phyloP scores from a whole-genome alignment of 1,140 invertebrate species.

The Pseudomyrmex cubaensis region DNA sequence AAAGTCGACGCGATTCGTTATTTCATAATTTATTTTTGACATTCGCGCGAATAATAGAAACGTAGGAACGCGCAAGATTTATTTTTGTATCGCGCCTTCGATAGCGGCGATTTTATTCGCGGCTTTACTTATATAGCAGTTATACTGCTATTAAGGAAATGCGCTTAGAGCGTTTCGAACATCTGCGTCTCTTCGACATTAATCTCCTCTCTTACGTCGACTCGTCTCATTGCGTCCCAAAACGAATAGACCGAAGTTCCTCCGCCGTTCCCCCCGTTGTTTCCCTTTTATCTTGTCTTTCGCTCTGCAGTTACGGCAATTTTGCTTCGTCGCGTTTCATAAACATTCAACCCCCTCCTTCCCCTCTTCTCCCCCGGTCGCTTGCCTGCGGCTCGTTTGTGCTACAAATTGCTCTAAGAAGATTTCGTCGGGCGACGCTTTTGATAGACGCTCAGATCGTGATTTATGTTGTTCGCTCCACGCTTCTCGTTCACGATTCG shows the following conservation, averaged over 20 bases:
- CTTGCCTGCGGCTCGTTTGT: slow-evolving; percentile 69
- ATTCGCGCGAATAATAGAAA: not conserved
- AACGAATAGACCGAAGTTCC: slow-evolving; percentile 44
- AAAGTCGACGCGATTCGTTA: not conserved
- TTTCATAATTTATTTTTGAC: not conserved
- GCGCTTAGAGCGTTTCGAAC: slow-evolving; percentile 57
- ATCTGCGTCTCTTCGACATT: slow-evolving; percentile 60
- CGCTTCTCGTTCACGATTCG: not conserved
- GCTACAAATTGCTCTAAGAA: slow-evolving; percentile 79
- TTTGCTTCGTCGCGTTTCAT: slow-evolving; percentile 72
- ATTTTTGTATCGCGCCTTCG: too few relatives aligned
- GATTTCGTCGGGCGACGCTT: slow-evolving; percentile 67
- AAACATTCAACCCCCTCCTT: slow-evolving; percentile 66
- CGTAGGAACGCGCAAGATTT: too few relatives aligned
- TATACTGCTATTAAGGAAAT: slow-evolving; percentile 58
- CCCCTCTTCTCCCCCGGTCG: not conserved
- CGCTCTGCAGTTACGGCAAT: slow-evolving; percentile 45
- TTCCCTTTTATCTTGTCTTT: slow-evolving; percentile 56
- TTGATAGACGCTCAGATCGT: slow-evolving; percentile 68
- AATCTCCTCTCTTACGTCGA: slow-evolving; percentile 46
- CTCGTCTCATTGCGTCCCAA: slow-evolving; percentile 55
- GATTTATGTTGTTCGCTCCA: slow-evolving; percentile 68
- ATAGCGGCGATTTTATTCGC: not conserved
- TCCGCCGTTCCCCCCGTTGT: not conserved
- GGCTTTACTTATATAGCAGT: slow-evolving; percentile 48